A percentile compares a stretch with the other conserved stretches of the same genome.
phyloP scores from a whole-genome alignment of 2,113 vertebrate species.

The Callipepla squamata region DNA sequence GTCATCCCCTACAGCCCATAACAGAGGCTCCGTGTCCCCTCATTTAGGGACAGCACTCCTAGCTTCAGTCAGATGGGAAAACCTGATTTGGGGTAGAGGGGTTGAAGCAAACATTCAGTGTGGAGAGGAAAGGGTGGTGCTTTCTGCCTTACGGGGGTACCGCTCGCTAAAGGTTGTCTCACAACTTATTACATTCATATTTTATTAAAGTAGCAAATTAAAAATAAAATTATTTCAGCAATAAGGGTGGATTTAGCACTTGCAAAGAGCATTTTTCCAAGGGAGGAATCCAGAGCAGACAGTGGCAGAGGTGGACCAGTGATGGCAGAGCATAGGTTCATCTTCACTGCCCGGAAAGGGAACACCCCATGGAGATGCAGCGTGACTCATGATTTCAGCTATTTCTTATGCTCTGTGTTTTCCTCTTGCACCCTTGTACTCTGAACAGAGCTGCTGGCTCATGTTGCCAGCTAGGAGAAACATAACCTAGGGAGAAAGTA shows the following conservation, averaged over 20 bases:
- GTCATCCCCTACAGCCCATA: not conserved
- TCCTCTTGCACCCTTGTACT: not conserved
- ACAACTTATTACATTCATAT: not conserved
- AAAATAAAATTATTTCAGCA: not conserved
- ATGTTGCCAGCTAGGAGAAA: fast-evolving
- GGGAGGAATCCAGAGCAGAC: not conserved
- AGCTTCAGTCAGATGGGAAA: not conserved
- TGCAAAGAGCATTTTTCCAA: not conserved
- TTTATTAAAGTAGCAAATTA: not conserved
- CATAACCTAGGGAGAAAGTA: not conserved
- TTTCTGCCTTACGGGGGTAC: not conserved
- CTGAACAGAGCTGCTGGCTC: not conserved
- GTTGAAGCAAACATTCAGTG: fast-evolving
- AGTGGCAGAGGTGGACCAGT: not conserved
- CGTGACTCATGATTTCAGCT: not conserved
- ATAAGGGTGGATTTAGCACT: not conserved
- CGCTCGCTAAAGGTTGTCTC: not conserved
- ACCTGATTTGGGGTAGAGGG: not conserved
- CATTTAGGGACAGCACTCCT: not conserved
- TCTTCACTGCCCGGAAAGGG: not conserved
- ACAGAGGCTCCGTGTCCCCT: not conserved
- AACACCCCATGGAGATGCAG: not conserved
- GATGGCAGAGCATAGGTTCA: not conserved
- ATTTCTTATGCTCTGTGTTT: not conserved
- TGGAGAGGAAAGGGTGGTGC: not conserved